A percentile compares a stretch with the other conserved stretches of the same genome.
Conservation (phyloP, 2,797 vertebrate species). For the Rhabdophis nuchalis region DNA sequence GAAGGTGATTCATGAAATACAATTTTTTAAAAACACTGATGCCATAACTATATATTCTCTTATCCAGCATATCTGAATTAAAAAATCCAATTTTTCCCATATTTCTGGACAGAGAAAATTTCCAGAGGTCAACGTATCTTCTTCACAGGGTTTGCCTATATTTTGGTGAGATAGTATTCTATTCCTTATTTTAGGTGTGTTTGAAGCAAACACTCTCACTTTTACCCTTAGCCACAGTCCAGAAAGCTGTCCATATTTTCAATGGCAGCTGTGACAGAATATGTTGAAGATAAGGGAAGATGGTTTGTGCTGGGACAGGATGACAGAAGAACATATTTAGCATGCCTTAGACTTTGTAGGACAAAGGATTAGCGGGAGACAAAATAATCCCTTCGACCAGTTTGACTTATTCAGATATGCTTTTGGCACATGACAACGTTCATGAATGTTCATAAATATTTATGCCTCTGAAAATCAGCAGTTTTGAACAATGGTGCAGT, state of each 20-base stretch:
- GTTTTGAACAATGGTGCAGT: background rate
- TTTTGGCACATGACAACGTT: background rate
- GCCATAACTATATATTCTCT: background rate
- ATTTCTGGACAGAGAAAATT: background rate
- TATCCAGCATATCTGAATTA: background rate
- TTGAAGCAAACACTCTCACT: background rate
- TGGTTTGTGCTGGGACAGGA: background rate
- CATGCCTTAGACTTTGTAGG: background rate
- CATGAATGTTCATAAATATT: background rate
- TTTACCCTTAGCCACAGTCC: background rate
- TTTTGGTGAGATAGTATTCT: background rate
- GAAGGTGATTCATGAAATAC: background rate
- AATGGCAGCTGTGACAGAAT: background rate
- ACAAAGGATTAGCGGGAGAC: background rate
- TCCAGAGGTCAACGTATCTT: background rate
- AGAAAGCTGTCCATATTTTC: background rate
- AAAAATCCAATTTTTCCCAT: background rate
- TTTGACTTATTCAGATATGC: background rate
- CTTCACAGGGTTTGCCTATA: background rate
- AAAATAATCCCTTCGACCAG: background rate
- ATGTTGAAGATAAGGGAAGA: background rate
- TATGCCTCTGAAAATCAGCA: background rate
- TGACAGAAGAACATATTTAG: background rate
- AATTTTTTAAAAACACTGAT: background rate
- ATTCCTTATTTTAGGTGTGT: background rate